Percentiles rank a stretch among this genome's conserved stretches.
Evolutionary conservation across 2,888 invertebrate genomes (phyloP).

Genomic region (Euspilapteryx auroguttella): DNA sequence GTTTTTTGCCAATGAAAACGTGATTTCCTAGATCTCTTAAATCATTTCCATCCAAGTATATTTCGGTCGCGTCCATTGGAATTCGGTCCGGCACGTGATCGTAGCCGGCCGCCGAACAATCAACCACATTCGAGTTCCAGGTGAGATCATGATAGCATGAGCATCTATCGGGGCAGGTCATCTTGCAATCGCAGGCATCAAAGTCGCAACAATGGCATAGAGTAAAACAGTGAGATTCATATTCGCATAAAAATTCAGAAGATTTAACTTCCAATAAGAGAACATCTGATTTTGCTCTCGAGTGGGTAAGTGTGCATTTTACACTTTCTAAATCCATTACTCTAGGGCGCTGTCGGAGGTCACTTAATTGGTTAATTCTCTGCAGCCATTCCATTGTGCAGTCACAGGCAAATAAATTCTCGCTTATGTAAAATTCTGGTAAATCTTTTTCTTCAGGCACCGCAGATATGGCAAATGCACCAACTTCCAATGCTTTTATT

Average conservation of each 20-base stretch:
- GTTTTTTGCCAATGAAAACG: constrained; percentile 85
- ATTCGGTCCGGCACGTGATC: constrained; percentile 76
- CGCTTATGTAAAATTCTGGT: constrained; percentile 78
- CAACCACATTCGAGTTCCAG: constrained; percentile 83
- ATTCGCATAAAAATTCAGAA: constrained; percentile 79
- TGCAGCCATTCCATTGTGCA: constrained; percentile 88
- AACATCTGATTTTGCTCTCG: constrained; percentile 60
- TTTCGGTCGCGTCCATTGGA: constrained; percentile 88
- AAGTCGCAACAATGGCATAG: constrained; percentile 89
- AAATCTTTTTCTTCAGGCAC: constrained; percentile 68
- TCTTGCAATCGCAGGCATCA: constrained; percentile 89
- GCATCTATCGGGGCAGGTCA: constrained; percentile 86
- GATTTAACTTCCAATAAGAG: constrained; percentile 70
- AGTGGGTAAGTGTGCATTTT: constrained; percentile 74
- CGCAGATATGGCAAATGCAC: constrained; percentile 68
- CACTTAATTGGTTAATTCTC: constrained; percentile 74
- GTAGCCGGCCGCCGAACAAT: constrained; percentile 76
- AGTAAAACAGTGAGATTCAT: constrained; percentile 82
- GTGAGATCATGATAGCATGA: constrained; percentile 86
- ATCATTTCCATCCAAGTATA: constrained; percentile 82
- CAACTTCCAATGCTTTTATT: constrained; percentile 70
- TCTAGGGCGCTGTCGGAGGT: constrained; percentile 73
- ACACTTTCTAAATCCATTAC: constrained; percentile 80
- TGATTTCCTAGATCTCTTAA: constrained; percentile 79
- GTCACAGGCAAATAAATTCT: constrained; percentile 83